A percentile compares a stretch with the other conserved stretches of the same genome.
These are phyloP conservation scores for Meghimatium bilineatum DNA, from an alignment of 2,888 invertebrate genomes.

Conservation along the genomic window DNA sequence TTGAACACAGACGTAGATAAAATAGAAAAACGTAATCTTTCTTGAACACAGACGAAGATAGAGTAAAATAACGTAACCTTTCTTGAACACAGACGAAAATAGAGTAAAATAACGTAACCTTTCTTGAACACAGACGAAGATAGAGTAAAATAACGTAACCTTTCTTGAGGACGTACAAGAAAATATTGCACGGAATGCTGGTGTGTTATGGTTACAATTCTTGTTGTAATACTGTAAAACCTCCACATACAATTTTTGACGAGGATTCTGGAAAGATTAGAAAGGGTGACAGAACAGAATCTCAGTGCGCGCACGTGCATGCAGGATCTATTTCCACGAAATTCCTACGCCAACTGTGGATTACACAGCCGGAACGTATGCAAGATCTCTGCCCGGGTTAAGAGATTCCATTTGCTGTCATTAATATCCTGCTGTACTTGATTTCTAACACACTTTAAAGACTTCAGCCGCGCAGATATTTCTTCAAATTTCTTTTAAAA, in stretches of 20 bases:
- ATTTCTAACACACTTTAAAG: not conserved
- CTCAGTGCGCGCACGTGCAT: conserved; percentile 40
- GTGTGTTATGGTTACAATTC: not conserved
- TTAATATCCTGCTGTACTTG: conserved; percentile 7
- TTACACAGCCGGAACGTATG: conserved; percentile 27
- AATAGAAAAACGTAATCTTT: too few relatives aligned
- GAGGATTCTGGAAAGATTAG: conserved; percentile 25
- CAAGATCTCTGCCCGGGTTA: not conserved
- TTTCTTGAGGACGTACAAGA: not conserved
- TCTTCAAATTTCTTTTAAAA: not conserved
- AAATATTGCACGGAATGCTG: not conserved
- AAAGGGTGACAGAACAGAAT: conserved; percentile 31
- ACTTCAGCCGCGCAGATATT: not conserved
- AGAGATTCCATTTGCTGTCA: conserved; percentile 18
- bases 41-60: too few relatives aligned
- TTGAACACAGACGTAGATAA: too few relatives aligned
- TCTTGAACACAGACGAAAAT: too few relatives aligned
- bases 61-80: too few relatives aligned
- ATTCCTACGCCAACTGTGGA: conserved; percentile 35
- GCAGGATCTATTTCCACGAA: conserved; percentile 30
- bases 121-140: too few relatives aligned
- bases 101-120: not conserved
- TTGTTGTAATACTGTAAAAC: not conserved
- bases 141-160: not conserved
- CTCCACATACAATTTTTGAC: not conserved